A percentile compares a stretch with the other conserved stretches of the same genome.
Evolutionary conservation across 1,140 invertebrate genomes (phyloP).

Genomic region (Hermatobates lingyangjiaoensis): DNA sequence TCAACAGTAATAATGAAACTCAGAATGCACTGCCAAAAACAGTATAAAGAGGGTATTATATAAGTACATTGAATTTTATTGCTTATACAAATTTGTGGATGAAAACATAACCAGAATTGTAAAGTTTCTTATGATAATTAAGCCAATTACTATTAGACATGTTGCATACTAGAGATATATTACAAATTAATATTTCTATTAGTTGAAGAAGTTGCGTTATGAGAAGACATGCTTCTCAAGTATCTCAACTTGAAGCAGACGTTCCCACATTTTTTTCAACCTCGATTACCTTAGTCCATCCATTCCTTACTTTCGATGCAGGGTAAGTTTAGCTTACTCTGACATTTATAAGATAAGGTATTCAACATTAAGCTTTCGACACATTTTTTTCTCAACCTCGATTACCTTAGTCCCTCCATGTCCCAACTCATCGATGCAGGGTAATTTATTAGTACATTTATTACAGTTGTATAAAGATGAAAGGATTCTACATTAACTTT

Average conservation of each 20-base stretch:
- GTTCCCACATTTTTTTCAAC: conserved; percentile 38
- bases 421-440: too few species aligned
- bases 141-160: conserved; percentile 50
- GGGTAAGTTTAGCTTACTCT: conserved; percentile 13
- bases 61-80: not conserved
- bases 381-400: too few species aligned
- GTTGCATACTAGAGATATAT: conserved; percentile 58
- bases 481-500: too few species aligned
- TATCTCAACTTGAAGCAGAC: conserved; percentile 52
- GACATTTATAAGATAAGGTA: too few species aligned
- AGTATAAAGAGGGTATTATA: too few species aligned
- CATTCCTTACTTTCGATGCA: conserved; percentile 22
- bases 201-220: too few species aligned
- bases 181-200: conserved; percentile 56
- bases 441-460: too few species aligned
- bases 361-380: too few species aligned
- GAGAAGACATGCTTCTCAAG: conserved; percentile 55
- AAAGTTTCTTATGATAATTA: conserved; percentile 27
- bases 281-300: conserved; percentile 41
- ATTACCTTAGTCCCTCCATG: too few species aligned
- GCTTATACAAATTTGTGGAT: not conserved
- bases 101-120: not conserved
- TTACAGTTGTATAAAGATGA: too few species aligned
- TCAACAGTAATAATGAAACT: too few species aligned
- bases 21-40: too few species aligned